Evolutionary conservation across 2,113 vertebrate species (phyloP).

Genomic region (Pionites leucogaster): DNA sequence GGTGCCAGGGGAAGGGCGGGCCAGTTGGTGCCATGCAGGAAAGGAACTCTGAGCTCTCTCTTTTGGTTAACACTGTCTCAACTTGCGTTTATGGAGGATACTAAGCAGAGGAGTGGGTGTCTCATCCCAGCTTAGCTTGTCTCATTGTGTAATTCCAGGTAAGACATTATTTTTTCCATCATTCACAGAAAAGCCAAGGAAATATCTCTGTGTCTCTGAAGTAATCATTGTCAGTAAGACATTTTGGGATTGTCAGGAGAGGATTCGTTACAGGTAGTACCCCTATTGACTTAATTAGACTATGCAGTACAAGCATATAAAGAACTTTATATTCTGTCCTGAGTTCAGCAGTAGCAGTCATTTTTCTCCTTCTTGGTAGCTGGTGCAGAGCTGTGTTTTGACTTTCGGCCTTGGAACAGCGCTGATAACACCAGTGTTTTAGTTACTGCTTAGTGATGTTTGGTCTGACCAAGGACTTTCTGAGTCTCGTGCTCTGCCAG

Average conservation of each 20-base stretch:
- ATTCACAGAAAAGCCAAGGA: background rate
- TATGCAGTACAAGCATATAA: background rate
- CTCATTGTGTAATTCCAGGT: background rate
- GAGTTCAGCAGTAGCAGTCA: no score
- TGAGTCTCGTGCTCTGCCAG: no score
- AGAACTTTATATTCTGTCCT: background rate
- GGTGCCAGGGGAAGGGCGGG: rapidly evolving
- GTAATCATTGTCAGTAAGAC: background rate
- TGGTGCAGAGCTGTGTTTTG: no score
- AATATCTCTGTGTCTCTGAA: background rate
- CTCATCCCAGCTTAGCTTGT: background rate
- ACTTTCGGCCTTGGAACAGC: no score
- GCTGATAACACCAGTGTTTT: no score
- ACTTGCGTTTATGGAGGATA: background rate
- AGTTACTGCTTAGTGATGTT: no score
- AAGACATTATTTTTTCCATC: background rate
- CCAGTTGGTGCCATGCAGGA: background rate
- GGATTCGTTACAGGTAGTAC: background rate
- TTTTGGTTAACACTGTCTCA: background rate
- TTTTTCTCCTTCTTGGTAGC: no score
- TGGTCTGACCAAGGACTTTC: no score
- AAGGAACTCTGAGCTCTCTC: background rate
- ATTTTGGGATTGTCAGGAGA: background rate
- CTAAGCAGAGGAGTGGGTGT: background rate
- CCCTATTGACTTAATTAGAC: background rate